Conservation (phyloP, 2,797 vertebrate species). For the Onychomys torridus region DNA sequence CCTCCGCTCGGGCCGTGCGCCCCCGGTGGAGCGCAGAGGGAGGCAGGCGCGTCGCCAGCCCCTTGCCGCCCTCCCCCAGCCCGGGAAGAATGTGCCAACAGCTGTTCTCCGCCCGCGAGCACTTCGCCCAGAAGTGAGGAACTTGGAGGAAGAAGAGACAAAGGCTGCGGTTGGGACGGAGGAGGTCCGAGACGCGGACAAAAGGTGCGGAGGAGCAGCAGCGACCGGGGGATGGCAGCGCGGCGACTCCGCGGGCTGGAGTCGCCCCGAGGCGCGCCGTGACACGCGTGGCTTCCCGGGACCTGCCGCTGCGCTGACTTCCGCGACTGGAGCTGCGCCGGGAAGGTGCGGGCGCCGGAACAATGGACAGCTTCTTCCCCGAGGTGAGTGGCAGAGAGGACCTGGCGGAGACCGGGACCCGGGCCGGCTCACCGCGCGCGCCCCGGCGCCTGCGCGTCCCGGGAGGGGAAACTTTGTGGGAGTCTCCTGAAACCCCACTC, state of each 20-base stretch:
- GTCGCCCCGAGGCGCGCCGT: conserved; percentile 55
- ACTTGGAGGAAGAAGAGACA: conserved; percentile 86
- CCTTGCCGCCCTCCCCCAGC: not conserved
- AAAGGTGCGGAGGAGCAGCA: conserved; percentile 63
- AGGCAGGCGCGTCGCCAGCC: not conserved
- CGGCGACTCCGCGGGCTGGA: conserved; percentile 61
- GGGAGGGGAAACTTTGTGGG: conserved; percentile 37
- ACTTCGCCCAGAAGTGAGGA: conserved; percentile 69
- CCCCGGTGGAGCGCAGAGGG: not conserved
- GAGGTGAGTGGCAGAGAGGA: conserved; percentile 88
- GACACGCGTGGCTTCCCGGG: conserved; percentile 83
- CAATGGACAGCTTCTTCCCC: conserved; percentile 93
- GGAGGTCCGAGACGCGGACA: conserved; percentile 63
- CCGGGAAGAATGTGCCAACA: conserved; percentile 76
- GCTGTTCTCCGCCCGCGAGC: conserved; percentile 62
- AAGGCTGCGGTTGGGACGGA: conserved; percentile 85
- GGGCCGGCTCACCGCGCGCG: not conserved
- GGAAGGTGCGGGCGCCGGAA: conserved; percentile 67
- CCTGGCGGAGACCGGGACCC: not conserved
- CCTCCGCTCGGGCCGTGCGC: not conserved
- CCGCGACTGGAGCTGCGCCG: conserved; percentile 31
- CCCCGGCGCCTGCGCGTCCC: not conserved
- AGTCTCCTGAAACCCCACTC: not conserved
- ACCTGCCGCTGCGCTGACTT: conserved; percentile 66
- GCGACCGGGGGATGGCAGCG: conserved; percentile 68